Base-by-base conservation (phyloP, 2,113 vertebrate species). In the Stegastes partitus region DNA sequence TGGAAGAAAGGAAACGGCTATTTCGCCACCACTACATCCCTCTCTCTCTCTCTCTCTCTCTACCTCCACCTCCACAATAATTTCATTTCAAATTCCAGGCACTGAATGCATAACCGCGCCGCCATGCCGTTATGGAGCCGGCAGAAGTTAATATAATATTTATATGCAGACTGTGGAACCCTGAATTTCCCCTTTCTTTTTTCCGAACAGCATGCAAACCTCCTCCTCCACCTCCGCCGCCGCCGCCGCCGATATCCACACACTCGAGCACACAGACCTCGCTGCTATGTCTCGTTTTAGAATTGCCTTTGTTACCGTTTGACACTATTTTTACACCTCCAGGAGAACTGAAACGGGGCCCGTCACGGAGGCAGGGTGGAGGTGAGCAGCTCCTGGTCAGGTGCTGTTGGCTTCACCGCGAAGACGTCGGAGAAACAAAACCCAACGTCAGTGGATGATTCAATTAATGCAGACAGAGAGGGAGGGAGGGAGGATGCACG, bases 101-200 rank as follows among this genome's bases (percentile, higher is more conserved):
- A 76, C 68, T 88, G 90, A 94, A 93, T 92, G 91, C 87, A 88
- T 89, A 89, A 94, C 70, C 55, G 82, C 69, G 75, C 78, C 70
- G 78, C 90, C 49, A 67, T 66, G 82, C 79, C 72, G 85, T 91
- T 91, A 93, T 89, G 81, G 87, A 92, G 90, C 83, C 77, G 47
- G 85, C 88, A 77, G 87, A 85, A 94, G 90, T 92, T 93, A 93
- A 95, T 95, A 91, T 93, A 94, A 94, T 95, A 94, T 95, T 94
- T 93, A 94, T 92, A 92, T 91, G 89, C 91, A 85, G 89, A 88
- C 86, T 85, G 81, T 77, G 56, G 77, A 86, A 72, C 70, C 44
- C 49, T 67, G 72, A 73, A 78, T 87, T 87, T 68, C 74, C 81
- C 73, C 81, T 87, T 88, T 89, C 87, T 88, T 77, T 88, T 77